Base-by-base conservation (phyloP, 2,888 invertebrate species). In the Artemia sinica region DNA sequence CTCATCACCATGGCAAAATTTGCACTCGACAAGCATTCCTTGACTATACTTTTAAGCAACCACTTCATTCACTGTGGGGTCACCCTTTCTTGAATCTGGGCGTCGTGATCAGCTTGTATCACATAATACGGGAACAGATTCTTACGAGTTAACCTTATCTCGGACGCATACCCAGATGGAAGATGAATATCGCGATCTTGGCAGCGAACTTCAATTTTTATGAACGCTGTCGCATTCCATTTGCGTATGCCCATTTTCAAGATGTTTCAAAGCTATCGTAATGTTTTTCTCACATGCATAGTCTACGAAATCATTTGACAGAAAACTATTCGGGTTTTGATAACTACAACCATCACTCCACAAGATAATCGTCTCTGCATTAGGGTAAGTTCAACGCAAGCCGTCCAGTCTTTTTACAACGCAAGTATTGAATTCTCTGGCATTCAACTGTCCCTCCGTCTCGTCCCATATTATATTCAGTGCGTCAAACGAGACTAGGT, bases 271-370 rank as follows among this genome's bases (percentile, higher is more conserved):
- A 14, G 13, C 13, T n/a, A 58, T 14, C 4, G 58, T 58, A 4
- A 58, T 58, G 13, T 14, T 14, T n/a, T 13, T n/a, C 14, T 58
- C 58, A n/a, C n/a, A n/a, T n/a, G 8, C 13, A 14, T 58, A 58
- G n/a, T 14, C 6, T 58, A n/a, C n/a, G n/a, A 58, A 58, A 14
- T 4, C 14, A 14, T 14, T 58, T 6, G n/a, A n/a, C 14, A 58
- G 58, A 14, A 58, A 4, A 14, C n/a, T 14, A 14, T 4, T 58
- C n/a, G 6, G 58, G 58, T 58, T 58, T 58, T 58, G 58, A 7
- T 58, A 58, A 14, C 58, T 14, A 58, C 58, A 58, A 7, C 58
- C 58, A 14, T 58, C 58, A 58, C 58, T 58, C 58, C 58, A 58
- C 13, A 58, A 14, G 58, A 58, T 58, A 58, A 58, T 18, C 18